These are phyloP conservation scores for Habropoda laboriosa DNA, from an alignment of 1,140 invertebrate genomes.

Conservation along the genomic window DNA sequence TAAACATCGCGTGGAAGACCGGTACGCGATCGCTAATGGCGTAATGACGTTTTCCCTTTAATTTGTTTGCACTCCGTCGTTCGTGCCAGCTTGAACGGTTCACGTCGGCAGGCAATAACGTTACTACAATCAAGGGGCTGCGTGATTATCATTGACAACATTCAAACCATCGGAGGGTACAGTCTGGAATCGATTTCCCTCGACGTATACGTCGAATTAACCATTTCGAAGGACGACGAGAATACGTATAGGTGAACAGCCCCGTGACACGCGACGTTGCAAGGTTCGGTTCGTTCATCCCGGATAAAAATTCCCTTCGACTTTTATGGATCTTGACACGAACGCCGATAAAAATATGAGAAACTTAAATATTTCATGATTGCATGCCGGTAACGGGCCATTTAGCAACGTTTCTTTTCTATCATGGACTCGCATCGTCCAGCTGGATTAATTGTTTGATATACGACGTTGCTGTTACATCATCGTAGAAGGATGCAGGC, in stretches of 20 bases:
- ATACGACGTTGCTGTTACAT: not conserved
- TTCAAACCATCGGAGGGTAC: not conserved
- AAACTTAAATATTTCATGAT: not conserved
- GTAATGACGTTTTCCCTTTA: constrained; percentile 58
- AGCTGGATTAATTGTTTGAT: not conserved
- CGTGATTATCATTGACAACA: constrained; percentile 33
- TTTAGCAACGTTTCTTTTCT: not conserved
- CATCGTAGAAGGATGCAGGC: not conserved
- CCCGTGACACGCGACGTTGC: not conserved
- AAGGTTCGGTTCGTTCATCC: not conserved
- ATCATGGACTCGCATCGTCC: too few relatives aligned
- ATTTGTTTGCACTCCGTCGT: constrained; percentile 38
- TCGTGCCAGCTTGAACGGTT: not conserved
- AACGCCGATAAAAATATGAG: too few relatives aligned
- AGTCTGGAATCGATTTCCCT: constrained; percentile 22
- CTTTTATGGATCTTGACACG: not conserved
- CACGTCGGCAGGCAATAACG: constrained; percentile 15
- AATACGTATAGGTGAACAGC: not conserved
- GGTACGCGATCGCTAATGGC: constrained; percentile 33
- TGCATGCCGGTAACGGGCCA: not conserved
- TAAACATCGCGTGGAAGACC: constrained; percentile 50
- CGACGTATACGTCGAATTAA: not conserved
- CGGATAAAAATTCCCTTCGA: not conserved
- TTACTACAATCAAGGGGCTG: constrained; percentile 1
- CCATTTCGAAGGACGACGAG: not conserved